These are phyloP conservation scores for Perca fluviatilis DNA, from an alignment of 2,113 vertebrate genomes.

Conservation along the genomic window DNA sequence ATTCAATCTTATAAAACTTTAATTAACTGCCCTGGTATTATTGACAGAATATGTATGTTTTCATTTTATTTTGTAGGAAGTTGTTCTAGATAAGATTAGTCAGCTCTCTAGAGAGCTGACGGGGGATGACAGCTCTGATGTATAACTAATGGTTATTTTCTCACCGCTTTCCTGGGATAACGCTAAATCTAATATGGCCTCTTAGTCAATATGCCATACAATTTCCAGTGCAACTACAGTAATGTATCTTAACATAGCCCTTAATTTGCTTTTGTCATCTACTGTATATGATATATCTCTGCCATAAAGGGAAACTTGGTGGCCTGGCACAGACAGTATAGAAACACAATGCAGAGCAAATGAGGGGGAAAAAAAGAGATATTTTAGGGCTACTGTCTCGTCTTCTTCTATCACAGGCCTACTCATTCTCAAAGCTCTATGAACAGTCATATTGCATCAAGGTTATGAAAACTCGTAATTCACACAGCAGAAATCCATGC, in stretches of 20 bases:
- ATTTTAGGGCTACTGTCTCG: background rate
- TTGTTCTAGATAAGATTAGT: background rate
- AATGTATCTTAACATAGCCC: constrained; percentile 3
- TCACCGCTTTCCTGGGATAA: constrained; percentile 1
- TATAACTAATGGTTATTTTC: constrained; percentile 18
- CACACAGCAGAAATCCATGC: constrained; percentile 60
- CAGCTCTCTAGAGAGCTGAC: constrained; percentile 5
- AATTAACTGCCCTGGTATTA: background rate
- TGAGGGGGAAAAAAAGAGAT: background rate
- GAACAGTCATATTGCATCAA: constrained; percentile 47
- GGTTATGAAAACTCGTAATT: constrained; percentile 70
- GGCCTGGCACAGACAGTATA: background rate
- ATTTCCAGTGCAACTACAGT: constrained; percentile 4
- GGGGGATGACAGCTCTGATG: constrained; percentile 18
- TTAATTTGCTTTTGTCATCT: constrained; percentile 10
- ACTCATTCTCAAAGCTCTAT: constrained; percentile 39
- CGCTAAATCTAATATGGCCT: constrained; percentile 20
- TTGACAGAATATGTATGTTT: background rate
- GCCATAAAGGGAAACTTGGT: constrained; percentile 18
- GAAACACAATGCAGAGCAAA: constrained; percentile 27
- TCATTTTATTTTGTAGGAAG: background rate
- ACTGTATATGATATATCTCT: background rate
- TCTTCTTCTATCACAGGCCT: constrained; percentile 20
- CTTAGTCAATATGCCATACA: constrained; percentile 3
- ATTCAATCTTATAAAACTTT: constrained; percentile 16